Percentiles rank a stretch among this genome's conserved stretches.
Conservation (phyloP, 2,797 vertebrate species). For the Discoglossus pictus region DNA sequence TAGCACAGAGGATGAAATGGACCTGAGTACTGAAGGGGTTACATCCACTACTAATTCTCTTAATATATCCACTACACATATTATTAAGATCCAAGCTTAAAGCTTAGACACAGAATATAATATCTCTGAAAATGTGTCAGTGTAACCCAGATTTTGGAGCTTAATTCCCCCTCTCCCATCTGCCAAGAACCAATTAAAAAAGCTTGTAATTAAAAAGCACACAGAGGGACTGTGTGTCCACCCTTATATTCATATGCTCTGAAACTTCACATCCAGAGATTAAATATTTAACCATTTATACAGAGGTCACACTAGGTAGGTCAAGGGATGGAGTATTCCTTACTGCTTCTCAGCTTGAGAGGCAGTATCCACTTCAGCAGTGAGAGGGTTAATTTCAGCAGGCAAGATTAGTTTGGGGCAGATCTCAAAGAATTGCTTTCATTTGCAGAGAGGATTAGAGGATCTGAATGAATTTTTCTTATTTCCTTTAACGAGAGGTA, state of each 20-base stretch:
- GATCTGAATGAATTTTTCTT: constrained; percentile 7
- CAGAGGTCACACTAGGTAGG: background rate
- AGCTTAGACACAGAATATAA: constrained; percentile 22
- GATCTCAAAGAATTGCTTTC: background rate
- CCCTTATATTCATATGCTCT: constrained; percentile 2
- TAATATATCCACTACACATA: background rate
- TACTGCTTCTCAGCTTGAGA: background rate
- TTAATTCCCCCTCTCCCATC: constrained; percentile 20
- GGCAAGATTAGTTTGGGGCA: constrained; percentile 10
- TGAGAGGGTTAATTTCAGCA: constrained; percentile 1
- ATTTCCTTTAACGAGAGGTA: background rate
- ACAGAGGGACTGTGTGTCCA: constrained; percentile 3
- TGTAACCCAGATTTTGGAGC: constrained; percentile 30
- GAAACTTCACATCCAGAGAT: background rate
- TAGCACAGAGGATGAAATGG: too few species aligned
- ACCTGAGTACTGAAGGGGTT: too few species aligned
- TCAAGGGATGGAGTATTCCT: background rate
- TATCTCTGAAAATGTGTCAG: constrained; percentile 25
- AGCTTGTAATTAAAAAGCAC: constrained; percentile 26
- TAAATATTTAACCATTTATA: constrained; percentile 7
- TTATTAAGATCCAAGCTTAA: constrained; percentile 5
- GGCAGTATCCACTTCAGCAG: background rate
- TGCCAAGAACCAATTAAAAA: constrained; percentile 40
- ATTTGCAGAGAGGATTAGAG: constrained; percentile 31
- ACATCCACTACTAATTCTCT: too few species aligned